A percentile compares a stretch with the other conserved stretches of the same genome.
These are phyloP conservation scores for Silurus meridionalis DNA, from an alignment of 2,113 vertebrate species.

Conservation along the genomic window DNA sequence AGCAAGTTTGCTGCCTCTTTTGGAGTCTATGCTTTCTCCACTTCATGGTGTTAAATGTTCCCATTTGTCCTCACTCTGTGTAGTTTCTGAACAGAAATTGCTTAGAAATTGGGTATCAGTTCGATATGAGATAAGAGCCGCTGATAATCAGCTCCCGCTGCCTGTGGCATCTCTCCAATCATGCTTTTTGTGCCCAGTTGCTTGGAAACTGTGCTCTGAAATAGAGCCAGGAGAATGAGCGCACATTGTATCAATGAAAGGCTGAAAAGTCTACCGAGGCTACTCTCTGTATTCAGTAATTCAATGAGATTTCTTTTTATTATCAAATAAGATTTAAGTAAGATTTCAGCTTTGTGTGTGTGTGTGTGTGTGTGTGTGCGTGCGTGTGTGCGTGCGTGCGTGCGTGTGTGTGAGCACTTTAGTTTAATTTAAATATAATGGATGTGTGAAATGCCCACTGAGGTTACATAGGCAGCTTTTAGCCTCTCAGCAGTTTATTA, in stretches of 20 bases:
- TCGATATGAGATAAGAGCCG: constrained; percentile 47
- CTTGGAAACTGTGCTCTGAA: constrained; percentile 51
- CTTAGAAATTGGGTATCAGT: constrained; percentile 47
- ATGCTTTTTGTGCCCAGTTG: constrained; percentile 51
- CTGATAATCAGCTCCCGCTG: constrained; percentile 42
- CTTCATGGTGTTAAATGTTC: constrained; percentile 46
- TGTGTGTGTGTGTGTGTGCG: too few species aligned
- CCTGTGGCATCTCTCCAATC: constrained; percentile 49
- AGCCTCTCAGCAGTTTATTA: not conserved
- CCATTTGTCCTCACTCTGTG: constrained; percentile 41
- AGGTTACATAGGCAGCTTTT: not conserved
- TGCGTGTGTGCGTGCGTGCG: too few species aligned
- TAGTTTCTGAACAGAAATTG: constrained; percentile 37
- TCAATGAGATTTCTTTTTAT: constrained; percentile 26
- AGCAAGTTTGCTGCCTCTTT: constrained; percentile 9
- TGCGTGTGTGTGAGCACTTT: not conserved
- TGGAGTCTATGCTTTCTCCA: not conserved
- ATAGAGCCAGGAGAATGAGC: constrained; percentile 38
- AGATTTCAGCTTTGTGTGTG: constrained; percentile 4
- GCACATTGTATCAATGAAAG: constrained; percentile 34
- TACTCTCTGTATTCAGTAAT: constrained; percentile 27
- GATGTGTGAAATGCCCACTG: constrained; percentile 1
- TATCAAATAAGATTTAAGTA: constrained; percentile 18
- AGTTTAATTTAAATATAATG: not conserved
- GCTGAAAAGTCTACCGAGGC: constrained; percentile 36